Base-by-base conservation (phyloP, 2,113 vertebrate species). In the Podarcis muralis region DNA sequence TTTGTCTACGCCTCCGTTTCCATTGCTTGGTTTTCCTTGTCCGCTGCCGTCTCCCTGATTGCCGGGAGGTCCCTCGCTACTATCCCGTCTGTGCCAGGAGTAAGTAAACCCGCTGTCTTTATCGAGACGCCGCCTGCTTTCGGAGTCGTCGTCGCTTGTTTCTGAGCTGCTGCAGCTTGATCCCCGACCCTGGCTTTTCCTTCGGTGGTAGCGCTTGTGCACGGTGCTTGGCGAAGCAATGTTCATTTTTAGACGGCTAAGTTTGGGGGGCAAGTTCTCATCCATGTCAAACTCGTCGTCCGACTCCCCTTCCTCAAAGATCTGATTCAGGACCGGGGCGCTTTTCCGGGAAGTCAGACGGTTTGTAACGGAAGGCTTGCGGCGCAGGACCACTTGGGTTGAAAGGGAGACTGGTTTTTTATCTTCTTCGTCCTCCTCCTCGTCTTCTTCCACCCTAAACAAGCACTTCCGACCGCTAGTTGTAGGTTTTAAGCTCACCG, bases 91-190 rank as follows among this genome's bases (percentile, higher is more conserved):
- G 75, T 99, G 98, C 98, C 98, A 98, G 59, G 97, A 96, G 91
- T 99, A 98, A 12, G 98, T 94, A 40, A 99, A 98, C 11, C 98
- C 98, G 0, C 98, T 95, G 69, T 99, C 99, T 87, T 99, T 99
- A 83, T 99, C 98, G 0, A 99, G 97, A 6, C 98, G 97, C 1
- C 99, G 97, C 91, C 98, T 97, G 27, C 98, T 99, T 93, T 99
- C 99, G 0, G 98, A 99, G 95, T 99, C 99, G 0, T 99, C 99
- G 0, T 99, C 99, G 0, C 99, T 99, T 0, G 99, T 99, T 97
- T 99, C 99, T 0, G 99, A 99, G 95, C 99, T 99, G 75, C 98
- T 99, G 92, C 99, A 99, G 0, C 98, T 99, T 0, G 98, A 99
- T 77, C 99, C 99, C 0, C 99, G 97, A 0, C 98, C 98, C 96